Base-by-base conservation (phyloP, 92 coral and sea anemone genomes). In the Siderastrea siderea region DNA sequence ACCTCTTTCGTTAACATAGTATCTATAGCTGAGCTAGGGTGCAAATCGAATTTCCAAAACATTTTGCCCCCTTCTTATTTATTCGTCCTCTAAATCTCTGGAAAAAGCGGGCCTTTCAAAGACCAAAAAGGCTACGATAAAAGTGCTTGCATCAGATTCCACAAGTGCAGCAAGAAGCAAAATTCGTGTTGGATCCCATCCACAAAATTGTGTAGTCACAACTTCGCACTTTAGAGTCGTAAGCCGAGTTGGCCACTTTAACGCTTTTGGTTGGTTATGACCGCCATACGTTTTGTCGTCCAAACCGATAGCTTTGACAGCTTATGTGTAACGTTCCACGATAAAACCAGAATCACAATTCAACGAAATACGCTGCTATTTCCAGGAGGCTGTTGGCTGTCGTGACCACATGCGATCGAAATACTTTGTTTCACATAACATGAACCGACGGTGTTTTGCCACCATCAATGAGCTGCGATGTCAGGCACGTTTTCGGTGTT, bases 1-100 rank as follows among this genome's bases (percentile, higher is more conserved):
- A 96, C 99, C 96, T 98, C 99, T 91, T 93, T 98, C 77, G 95
- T 88, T 63, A 98, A 91, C 77, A 98, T 90, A 50, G 99, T 92
- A 81, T 98, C 99, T 66, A 98, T 92, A 15, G 98, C 95, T 44
- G 99, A 96, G 49, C 89, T 94, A 1, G 99, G 99, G 70, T 96
- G 98, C 94, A 98, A 90, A 67, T 98, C 99, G 86, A 98, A 98
- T 88, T 96, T 98, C 99, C 99, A 98, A 94, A 98, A 98, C 99
- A 98, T 98, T 75, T 87, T 83, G 95, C 76, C 79, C 73, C 75
- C 75, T 88, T 93, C 80, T 81, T 68, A 83, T 79, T 67, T 79
- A 59, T 47, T 54, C n/a, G 66, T 73, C 60, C 73, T 74, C 19
- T 61, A 48, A 62, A 26, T 47, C 62, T 61, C 63, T 73, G 10